phyloP scores from a whole-genome alignment of 2,113 vertebrate species.

The Nymphicus hollandicus region DNA sequence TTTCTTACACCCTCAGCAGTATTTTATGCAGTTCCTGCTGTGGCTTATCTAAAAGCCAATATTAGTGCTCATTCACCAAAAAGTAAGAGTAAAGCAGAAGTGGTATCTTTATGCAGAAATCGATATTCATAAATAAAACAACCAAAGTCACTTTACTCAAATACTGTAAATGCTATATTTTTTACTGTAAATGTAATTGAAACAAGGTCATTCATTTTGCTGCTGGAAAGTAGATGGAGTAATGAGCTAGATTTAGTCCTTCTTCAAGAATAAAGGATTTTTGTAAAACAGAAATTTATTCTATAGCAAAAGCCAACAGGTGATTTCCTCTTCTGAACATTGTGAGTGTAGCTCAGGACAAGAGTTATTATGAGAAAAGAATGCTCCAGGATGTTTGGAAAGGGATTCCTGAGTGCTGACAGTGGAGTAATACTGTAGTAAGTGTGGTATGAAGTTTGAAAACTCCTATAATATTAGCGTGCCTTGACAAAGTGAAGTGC shows the following conservation, averaged over 20 bases:
- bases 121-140: conserved; percentile 50
- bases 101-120: conserved; percentile 38
- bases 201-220: conserved; percentile 40
- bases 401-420: not conserved
- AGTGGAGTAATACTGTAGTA: not conserved
- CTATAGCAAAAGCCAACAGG: not conserved
- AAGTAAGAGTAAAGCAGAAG: conserved; percentile 12
- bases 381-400: not conserved
- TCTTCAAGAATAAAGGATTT: not conserved
- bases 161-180: conserved; percentile 48
- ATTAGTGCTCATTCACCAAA: conserved; percentile 14
- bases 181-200: conserved; percentile 58
- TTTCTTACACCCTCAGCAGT: conserved; percentile 14
- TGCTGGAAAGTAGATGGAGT: conserved; percentile 34
- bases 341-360: not conserved
- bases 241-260: not conserved
- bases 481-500: not conserved
- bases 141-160: conserved; percentile 18
- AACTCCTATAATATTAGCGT: not conserved
- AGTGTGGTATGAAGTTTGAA: not conserved
- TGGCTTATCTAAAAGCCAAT: not conserved
- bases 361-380: not conserved
- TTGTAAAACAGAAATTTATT: not conserved
- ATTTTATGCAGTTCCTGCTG: conserved; percentile 1
- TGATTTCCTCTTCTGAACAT: not conserved